A percentile compares a stretch with the other conserved stretches of the same genome.
Evolutionary conservation across 1,140 invertebrate genomes (phyloP).

Genomic region (Dinoponera quadriceps): DNA sequence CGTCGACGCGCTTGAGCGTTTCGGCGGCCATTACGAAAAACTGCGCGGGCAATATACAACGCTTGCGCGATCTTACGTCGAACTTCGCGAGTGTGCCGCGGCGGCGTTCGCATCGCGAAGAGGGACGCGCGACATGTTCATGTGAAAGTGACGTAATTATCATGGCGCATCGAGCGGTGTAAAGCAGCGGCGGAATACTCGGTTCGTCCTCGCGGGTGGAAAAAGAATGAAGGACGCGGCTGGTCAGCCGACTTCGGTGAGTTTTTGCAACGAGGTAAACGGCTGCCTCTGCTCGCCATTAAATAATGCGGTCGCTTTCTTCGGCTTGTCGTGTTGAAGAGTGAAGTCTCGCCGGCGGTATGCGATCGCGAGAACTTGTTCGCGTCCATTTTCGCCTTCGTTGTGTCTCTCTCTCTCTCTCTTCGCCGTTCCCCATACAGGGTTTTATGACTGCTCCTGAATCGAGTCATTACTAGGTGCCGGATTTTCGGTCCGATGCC

Average conservation of each 20-base stretch:
- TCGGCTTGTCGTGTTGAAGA: slow-evolving; percentile 76
- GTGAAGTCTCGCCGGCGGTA: slow-evolving; percentile 54
- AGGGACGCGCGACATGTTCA: neutral
- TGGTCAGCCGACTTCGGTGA: neutral
- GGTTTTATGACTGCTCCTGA: slow-evolving; percentile 44
- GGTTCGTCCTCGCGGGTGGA: neutral
- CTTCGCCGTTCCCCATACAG: slow-evolving; percentile 39
- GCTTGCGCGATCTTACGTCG: neutral
- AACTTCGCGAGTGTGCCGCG: slow-evolving; percentile 14
- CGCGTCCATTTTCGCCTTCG: slow-evolving; percentile 59
- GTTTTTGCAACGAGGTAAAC: slow-evolving; percentile 73
- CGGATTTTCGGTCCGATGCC: too few species aligned
- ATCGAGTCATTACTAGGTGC: too few species aligned
- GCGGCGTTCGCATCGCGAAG: neutral
- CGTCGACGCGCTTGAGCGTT: neutral
- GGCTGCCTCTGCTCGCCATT: slow-evolving; percentile 76
- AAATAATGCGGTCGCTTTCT: slow-evolving; percentile 81
- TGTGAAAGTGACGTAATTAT: slow-evolving; percentile 76
- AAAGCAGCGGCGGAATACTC: slow-evolving; percentile 10
- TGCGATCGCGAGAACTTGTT: slow-evolving; percentile 62
- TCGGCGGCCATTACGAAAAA: neutral
- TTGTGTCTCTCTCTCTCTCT: slow-evolving; percentile 34
- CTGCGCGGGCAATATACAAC: neutral
- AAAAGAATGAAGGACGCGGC: neutral
- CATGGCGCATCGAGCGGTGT: slow-evolving; percentile 49